phyloP scores from a whole-genome alignment of 2,888 invertebrate species.

The Slavum lentiscoides region DNA sequence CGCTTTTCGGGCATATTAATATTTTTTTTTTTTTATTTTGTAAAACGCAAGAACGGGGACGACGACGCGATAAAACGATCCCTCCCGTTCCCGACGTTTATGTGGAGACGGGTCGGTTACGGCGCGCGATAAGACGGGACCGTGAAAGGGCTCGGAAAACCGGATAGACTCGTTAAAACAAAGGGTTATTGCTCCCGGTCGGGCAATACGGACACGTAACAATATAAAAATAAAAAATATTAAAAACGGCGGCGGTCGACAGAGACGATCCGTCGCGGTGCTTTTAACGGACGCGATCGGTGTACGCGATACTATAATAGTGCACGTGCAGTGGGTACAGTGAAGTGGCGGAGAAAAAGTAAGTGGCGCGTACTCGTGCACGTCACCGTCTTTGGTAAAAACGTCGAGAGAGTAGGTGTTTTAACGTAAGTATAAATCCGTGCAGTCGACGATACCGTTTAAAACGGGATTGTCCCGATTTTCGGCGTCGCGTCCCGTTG shows the following conservation, averaged over 20 bases:
- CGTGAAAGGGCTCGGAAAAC: conserved; percentile 14
- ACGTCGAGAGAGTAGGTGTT: too few species aligned
- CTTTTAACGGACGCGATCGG: conserved; percentile 24
- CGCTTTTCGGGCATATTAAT: too few species aligned
- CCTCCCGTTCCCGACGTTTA: too few species aligned
- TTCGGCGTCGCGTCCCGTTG: too few species aligned
- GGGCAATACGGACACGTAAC: conserved; percentile 38
- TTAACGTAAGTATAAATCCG: too few species aligned
- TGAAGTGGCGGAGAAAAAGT: background rate
- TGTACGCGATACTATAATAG: background rate
- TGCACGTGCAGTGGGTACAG: background rate
- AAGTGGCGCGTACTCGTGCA: background rate
- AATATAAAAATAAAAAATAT: too few species aligned
- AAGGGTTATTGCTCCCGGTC: conserved; percentile 48
- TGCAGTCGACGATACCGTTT: too few species aligned
- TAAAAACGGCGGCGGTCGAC: background rate
- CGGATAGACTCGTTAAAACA: conserved; percentile 35
- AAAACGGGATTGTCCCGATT: too few species aligned
- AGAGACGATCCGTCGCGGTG: conserved; percentile 16
- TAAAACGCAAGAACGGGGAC: too few species aligned
- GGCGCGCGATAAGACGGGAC: conserved; percentile 27
- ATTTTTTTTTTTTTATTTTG: too few species aligned
- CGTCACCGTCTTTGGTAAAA: too few species aligned
- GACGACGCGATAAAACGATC: background rate
- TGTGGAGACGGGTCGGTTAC: too few species aligned